These are phyloP conservation scores for Chrysolina americana DNA, from an alignment of 2,888 invertebrate genomes.

Conservation along the genomic window DNA sequence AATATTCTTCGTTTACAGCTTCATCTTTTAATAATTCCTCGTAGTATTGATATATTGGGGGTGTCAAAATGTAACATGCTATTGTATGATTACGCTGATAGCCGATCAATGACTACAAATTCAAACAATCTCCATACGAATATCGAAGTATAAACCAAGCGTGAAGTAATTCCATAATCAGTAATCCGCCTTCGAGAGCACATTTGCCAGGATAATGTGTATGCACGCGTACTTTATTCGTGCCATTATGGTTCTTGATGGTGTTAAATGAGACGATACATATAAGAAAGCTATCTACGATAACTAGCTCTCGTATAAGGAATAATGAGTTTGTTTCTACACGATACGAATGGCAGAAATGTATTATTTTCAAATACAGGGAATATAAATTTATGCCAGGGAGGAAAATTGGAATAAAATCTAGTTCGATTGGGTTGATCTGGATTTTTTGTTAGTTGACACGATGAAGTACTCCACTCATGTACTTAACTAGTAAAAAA, in stretches of 20 bases:
- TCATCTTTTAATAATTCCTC: too few relatives aligned
- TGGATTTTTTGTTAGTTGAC: too few relatives aligned
- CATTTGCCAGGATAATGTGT: slow-evolving; percentile 46
- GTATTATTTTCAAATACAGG: not conserved
- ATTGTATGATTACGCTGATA: not conserved
- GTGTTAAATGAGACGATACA: slow-evolving; percentile 42
- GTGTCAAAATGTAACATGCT: not conserved
- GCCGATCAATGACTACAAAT: slow-evolving; percentile 1
- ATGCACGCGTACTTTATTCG: slow-evolving; percentile 46
- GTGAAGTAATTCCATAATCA: slow-evolving; percentile 44
- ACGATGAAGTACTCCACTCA: too few relatives aligned
- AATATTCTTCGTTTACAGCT: too few relatives aligned
- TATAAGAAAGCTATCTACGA: slow-evolving; percentile 6
- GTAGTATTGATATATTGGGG: not conserved
- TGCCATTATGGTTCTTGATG: slow-evolving; percentile 48
- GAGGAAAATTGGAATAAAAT: too few relatives aligned
- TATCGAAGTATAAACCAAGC: slow-evolving; percentile 23
- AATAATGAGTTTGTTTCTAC: not conserved
- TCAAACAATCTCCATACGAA: slow-evolving; percentile 5
- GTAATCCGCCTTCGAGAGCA: slow-evolving; percentile 44
- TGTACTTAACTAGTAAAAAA: too few relatives aligned
- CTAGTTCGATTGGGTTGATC: too few relatives aligned
- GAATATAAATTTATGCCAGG: not conserved
- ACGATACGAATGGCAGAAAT: not conserved
- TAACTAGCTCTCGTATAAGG: slow-evolving; percentile 8